phyloP scores from a whole-genome alignment of 2,797 vertebrate genomes.

The Thalassophryne amazonica region DNA sequence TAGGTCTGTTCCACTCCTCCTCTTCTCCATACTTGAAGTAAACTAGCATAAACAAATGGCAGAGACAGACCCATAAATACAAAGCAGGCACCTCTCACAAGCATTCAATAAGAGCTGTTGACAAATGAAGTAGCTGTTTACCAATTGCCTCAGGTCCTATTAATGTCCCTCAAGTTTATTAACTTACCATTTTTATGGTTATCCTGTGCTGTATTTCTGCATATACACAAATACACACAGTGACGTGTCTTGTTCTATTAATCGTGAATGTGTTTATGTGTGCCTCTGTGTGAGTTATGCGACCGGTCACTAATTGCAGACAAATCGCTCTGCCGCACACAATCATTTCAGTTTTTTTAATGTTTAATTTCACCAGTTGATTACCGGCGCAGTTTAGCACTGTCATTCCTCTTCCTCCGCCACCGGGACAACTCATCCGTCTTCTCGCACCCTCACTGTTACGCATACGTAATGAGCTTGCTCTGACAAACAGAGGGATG shows the following conservation, averaged over 20 bases:
- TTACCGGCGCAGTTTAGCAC: conserved; percentile 75
- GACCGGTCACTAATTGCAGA: conserved; percentile 79
- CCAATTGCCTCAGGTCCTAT: conserved; percentile 61
- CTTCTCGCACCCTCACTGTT: conserved; percentile 57
- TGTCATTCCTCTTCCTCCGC: conserved; percentile 71
- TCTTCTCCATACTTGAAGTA: conserved; percentile 14
- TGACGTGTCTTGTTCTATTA: conserved; percentile 60
- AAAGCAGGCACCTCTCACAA: conserved; percentile 56
- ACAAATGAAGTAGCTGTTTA: conserved; percentile 67
- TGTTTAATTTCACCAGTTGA: conserved; percentile 84
- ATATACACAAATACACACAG: conserved; percentile 28
- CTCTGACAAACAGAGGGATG: conserved; percentile 75
- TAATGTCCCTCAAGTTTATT: conserved; percentile 73
- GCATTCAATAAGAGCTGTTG: conserved; percentile 62
- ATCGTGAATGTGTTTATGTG: conserved; percentile 56
- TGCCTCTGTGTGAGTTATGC: conserved; percentile 69
- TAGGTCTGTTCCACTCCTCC: conserved; percentile 4
- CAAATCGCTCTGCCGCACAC: conserved; percentile 83
- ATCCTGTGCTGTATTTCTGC: conserved; percentile 52
- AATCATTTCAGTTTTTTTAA: conserved; percentile 81
- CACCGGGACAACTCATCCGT: conserved; percentile 72
- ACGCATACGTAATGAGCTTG: conserved; percentile 76
- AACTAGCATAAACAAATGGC: conserved; percentile 54
- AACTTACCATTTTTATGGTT: conserved; percentile 72
- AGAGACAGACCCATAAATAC: conserved; percentile 58